These are phyloP conservation scores for Idaea biselata DNA, from an alignment of 2,888 invertebrate genomes.

Conservation along the genomic window DNA sequence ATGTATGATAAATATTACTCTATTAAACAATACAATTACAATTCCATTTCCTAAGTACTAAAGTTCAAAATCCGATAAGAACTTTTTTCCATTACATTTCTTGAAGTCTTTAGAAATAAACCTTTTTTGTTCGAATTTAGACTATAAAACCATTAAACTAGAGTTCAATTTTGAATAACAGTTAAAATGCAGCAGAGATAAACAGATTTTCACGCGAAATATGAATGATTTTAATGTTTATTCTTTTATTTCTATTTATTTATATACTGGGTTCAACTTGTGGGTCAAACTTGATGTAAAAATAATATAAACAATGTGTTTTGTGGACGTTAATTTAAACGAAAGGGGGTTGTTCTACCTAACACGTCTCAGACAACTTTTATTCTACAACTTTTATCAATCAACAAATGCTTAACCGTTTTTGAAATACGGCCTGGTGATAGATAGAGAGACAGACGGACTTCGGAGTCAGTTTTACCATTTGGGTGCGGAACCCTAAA, in stretches of 20 bases:
- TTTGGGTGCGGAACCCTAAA: no score
- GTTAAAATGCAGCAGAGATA: neutral
- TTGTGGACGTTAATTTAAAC: no score
- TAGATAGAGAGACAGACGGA: no score
- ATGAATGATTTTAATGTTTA: neutral
- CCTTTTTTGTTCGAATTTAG: neutral
- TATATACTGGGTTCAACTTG: neutral
- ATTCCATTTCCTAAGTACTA: neutral
- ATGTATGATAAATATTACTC: constrained; percentile 20
- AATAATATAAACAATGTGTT: no score
- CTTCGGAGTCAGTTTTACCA: no score
- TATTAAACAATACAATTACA: neutral
- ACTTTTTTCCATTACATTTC: neutral
- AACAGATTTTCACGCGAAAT: neutral
- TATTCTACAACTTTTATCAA: no score
- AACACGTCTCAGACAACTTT: no score
- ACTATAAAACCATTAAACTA: neutral
- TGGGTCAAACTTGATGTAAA: neutral
- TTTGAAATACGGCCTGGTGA: no score
- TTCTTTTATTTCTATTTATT: neutral
- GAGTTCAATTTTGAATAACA: neutral
- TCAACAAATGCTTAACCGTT: no score
- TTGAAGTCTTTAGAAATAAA: neutral
- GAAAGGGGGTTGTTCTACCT: no score
- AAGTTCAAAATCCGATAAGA: neutral